Conservation (phyloP, 2,888 invertebrate genomes). For the Sphaerophoria taeniata region DNA sequence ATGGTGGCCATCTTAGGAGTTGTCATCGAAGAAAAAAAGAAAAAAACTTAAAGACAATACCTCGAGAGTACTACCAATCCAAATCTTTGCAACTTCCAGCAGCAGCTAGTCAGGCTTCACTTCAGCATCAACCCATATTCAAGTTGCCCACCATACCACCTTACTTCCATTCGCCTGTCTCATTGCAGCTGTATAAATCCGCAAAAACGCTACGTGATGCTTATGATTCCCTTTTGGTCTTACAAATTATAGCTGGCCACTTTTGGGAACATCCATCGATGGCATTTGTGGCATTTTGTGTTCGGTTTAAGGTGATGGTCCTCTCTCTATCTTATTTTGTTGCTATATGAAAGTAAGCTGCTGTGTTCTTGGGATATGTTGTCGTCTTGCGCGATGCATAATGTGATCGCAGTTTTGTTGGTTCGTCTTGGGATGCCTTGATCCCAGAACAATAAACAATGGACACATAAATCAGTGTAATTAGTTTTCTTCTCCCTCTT, state of each 20-base stretch:
- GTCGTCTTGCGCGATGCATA: constrained; percentile 68
- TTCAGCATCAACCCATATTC: constrained; percentile 34
- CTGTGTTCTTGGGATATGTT: constrained; percentile 56
- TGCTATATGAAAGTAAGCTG: constrained; percentile 29
- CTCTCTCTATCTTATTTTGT: neutral
- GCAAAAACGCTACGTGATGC: constrained; percentile 55
- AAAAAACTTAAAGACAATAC: constrained; percentile 24
- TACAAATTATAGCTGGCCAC: constrained; percentile 58
- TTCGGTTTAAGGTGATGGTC: constrained; percentile 24
- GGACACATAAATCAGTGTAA: constrained; percentile 97
- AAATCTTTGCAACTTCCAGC: constrained; percentile 27
- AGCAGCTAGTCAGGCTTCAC: constrained; percentile 44
- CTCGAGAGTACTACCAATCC: constrained; percentile 64
- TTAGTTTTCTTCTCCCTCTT: constrained; percentile 86
- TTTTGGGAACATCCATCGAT: constrained; percentile 75
- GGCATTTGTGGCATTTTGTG: constrained; percentile 69
- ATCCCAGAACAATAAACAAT: constrained; percentile 91
- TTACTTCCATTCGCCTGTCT: neutral
- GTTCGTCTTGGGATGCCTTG: constrained; percentile 64
- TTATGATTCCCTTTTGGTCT: constrained; percentile 63
- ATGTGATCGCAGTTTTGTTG: constrained; percentile 62
- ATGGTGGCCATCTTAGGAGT: constrained; percentile 71
- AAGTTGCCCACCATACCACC: constrained; percentile 31
- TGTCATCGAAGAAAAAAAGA: constrained; percentile 14
- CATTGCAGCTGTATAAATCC: constrained; percentile 1